Evolutionary conservation across 2,797 vertebrate species (phyloP).

Genomic region (Acomys russatus): DNA sequence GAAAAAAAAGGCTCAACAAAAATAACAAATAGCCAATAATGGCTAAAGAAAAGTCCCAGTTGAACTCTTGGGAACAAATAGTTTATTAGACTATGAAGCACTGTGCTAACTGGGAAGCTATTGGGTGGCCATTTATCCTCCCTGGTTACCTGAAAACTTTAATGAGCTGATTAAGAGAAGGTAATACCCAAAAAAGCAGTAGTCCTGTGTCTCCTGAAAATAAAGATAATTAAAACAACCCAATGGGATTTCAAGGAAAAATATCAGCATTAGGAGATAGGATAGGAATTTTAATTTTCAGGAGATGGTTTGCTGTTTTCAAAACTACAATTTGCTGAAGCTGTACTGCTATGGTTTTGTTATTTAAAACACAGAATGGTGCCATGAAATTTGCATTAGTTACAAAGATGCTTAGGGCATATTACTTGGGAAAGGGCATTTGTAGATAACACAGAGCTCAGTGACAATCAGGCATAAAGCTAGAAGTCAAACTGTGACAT

Average conservation of each 20-base stretch:
- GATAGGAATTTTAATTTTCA: slow-evolving; percentile 41
- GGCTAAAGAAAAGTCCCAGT: neutral
- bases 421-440: slow-evolving; percentile 5
- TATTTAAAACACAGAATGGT: slow-evolving; percentile 46
- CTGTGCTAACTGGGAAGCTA: neutral
- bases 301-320: slow-evolving; percentile 4
- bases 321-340: slow-evolving; percentile 24
- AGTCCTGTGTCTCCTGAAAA: neutral
- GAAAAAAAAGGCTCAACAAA: neutral
- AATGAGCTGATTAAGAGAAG: neutral
- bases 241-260: slow-evolving; percentile 53
- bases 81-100: neutral
- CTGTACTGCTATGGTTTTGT: neutral
- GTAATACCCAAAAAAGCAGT: neutral
- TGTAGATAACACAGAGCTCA: slow-evolving; percentile 37
- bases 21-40: neutral
- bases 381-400: slow-evolving; percentile 74
- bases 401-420: slow-evolving; percentile 12
- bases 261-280: neutral
- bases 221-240: slow-evolving; percentile 45
- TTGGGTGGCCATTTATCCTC: neutral
- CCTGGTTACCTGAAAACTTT: slow-evolving; percentile 20
- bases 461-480: slow-evolving; percentile 39
- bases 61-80: neutral
- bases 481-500: neutral